Base-by-base conservation (phyloP, 2,797 vertebrate genomes). In the Acanthopagrus latus region DNA sequence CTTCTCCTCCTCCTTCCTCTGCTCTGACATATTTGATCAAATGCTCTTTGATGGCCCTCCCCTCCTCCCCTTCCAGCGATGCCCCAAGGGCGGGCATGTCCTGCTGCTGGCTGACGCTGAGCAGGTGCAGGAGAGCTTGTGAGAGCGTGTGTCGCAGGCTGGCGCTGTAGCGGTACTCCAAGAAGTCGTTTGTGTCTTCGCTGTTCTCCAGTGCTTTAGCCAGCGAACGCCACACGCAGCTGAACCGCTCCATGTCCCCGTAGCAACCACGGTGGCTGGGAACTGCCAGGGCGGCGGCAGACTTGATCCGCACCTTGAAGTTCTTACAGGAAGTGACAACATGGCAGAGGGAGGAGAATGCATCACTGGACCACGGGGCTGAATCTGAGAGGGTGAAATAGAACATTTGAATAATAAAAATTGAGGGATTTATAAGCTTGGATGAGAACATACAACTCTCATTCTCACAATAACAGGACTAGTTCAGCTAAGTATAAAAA, bases 281-380 rank as follows among this genome's bases (percentile, higher is more conserved):
- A 44, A 97, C 76, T 0, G 97, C 93, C 56, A 99, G 95, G 2
- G 98, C 98, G 0, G 96, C 95, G 0, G 98, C 98, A 0, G 98
- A 98, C 74, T 98, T 97, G 92, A 99, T 99, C 18, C 98, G 96
- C 25, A 99, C 98, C 89, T 99, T 99, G 84, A 99, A 99, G 92
- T 99, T 99, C 88, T 97, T 98, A 89, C 98, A 99, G 27, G 97
- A 97, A 2, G 95, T 97, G 57, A 99, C 97, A 0, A 97, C 97
- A 0, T 95, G 91, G 9, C 96, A 97, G 64, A 99, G 96, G 1
- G 97, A 95, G 0, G 90, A 79, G 65, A 96, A 99, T 0, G 97
- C 97, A 0, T 97, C 95, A 0, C 80, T 69, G 3, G 96, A 96
- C 98, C 98, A 99, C 0, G 88, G 62, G 21, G 97, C 96, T 3